Evolutionary conservation across 2,797 vertebrate species (phyloP).

Genomic region (Balearica regulorum): DNA sequence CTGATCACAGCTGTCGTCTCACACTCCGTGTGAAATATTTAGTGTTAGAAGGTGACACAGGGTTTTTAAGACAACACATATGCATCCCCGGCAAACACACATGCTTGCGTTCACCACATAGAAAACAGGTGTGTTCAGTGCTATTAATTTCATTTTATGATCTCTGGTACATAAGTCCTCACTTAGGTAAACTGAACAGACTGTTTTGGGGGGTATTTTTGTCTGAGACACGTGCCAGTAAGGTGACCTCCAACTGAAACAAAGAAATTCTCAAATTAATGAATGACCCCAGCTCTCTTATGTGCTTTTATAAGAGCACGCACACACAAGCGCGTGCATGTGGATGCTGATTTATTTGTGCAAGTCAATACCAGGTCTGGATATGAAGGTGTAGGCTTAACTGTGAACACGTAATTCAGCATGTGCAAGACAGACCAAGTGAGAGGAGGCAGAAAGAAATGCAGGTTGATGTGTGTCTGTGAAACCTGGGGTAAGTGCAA

Average conservation of each 20-base stretch:
- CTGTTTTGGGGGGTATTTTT: background rate
- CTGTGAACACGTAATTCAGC: background rate
- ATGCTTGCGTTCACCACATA: background rate
- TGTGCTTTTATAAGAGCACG: background rate
- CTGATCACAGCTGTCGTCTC: background rate
- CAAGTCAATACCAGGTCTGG: background rate
- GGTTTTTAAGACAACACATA: background rate
- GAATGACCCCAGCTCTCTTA: background rate
- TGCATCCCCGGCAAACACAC: background rate
- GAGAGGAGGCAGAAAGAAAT: background rate
- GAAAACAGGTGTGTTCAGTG: background rate
- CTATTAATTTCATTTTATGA: background rate
- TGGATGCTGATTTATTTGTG: background rate
- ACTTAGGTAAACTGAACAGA: background rate
- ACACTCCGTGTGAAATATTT: background rate
- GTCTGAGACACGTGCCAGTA: background rate
- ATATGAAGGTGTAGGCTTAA: background rate
- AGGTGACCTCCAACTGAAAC: background rate
- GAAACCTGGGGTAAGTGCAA: background rate
- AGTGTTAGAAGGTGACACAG: background rate
- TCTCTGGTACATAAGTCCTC: background rate
- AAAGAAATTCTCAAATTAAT: background rate
- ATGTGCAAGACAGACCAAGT: background rate
- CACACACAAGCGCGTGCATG: fast-evolving
- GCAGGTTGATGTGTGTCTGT: background rate